A percentile compares a stretch with the other conserved stretches of the same genome.
Conservation (phyloP, 2,888 invertebrate species). For the Amorpha juglandis region DNA sequence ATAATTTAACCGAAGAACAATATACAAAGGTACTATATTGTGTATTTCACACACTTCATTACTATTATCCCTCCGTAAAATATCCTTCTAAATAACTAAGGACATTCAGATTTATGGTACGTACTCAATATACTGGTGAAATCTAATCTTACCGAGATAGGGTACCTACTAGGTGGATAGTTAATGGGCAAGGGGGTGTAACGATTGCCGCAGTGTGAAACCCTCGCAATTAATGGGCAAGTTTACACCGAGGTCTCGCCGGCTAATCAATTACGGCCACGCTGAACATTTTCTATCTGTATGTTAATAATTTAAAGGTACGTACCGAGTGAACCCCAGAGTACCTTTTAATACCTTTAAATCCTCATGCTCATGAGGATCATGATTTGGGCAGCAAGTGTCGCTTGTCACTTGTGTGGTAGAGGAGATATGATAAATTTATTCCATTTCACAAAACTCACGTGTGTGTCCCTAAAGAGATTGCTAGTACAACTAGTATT, state of each 20-base stretch:
- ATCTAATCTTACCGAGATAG: conserved; percentile 23
- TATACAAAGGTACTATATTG: no score
- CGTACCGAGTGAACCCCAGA: not conserved
- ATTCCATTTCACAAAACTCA: no score
- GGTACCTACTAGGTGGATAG: conserved; percentile 32
- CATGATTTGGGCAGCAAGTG: no score
- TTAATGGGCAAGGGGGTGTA: conserved; percentile 36
- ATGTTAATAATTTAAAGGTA: conserved; percentile 26
- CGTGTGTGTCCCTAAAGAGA: no score
- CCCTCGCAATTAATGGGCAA: conserved; percentile 53
- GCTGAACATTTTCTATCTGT: conserved; percentile 45
- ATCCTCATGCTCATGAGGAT: no score
- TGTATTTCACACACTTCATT: not conserved
- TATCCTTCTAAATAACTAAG: conserved; percentile 1
- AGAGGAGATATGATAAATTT: no score
- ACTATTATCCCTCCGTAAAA: not conserved
- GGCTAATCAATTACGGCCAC: conserved; percentile 56
- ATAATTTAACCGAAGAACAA: no score
- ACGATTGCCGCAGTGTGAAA: conserved; percentile 30
- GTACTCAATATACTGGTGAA: conserved; percentile 23
- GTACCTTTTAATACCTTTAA: no score
- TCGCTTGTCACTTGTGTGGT: no score
- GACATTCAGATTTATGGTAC: conserved; percentile 14
- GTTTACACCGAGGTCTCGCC: conserved; percentile 50
- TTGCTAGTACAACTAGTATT: no score